These are phyloP conservation scores for Conus ventricosus DNA, from an alignment of 1,140 invertebrate species.

Conservation along the genomic window DNA sequence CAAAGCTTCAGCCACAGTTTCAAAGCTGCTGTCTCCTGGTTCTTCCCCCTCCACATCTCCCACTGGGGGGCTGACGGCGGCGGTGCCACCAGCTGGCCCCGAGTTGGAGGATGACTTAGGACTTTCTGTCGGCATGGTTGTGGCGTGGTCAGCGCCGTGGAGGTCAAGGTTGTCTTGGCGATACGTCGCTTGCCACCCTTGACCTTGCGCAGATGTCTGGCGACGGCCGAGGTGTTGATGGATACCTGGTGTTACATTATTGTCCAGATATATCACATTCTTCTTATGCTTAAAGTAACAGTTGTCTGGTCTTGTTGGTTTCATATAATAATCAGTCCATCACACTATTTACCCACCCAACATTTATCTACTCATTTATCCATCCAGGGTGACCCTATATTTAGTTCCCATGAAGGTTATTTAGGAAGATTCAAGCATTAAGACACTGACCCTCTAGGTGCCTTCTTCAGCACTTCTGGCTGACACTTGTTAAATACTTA, in stretches of 20 bases:
- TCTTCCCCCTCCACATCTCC: conserved; percentile 20
- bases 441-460: too few species aligned
- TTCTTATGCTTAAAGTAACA: too few species aligned
- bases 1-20: conserved; percentile 69
- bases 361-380: too few species aligned
- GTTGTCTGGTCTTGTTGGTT: too few species aligned
- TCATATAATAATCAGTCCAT: too few species aligned
- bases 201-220: conserved; percentile 35
- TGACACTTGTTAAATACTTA: too few species aligned
- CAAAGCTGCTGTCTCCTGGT: conserved; percentile 57
- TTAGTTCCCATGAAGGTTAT: too few species aligned
- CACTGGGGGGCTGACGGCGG: background rate
- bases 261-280: background rate
- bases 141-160: conserved; percentile 39
- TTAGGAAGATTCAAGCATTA: too few species aligned
- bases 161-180: conserved; percentile 40
- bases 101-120: background rate
- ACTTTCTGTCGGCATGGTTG: conserved; percentile 36
- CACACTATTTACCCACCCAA: too few species aligned
- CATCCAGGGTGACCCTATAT: too few species aligned
- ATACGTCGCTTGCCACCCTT: conserved; percentile 36
- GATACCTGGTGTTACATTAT: conserved; percentile 53
- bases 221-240: conserved; percentile 58
- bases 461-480: too few species aligned
- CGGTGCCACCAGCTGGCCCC: conserved; percentile 9